These are phyloP conservation scores for Heliconius hortense DNA, from an alignment of 2,888 invertebrate genomes.

Conservation along the genomic window DNA sequence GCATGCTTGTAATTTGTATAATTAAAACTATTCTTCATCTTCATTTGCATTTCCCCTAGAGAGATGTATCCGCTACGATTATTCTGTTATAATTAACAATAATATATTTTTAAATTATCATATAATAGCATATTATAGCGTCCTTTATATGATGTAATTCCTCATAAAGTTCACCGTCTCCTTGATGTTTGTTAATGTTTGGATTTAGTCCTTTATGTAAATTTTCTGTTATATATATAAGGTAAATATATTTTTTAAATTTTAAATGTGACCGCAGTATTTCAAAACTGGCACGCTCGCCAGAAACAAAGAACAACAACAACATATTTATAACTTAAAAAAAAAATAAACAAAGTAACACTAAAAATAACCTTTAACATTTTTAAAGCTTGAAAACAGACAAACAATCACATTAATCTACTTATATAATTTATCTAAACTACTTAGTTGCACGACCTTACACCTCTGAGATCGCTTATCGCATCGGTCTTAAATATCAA, in stretches of 20 bases:
- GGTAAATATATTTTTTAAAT: no score
- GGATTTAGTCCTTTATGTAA: no score
- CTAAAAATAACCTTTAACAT: neutral
- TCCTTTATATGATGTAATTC: no score
- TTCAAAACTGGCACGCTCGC: no score
- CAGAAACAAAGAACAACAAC: no score
- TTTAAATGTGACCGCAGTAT: no score
- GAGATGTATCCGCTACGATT: neutral
- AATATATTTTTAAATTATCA: neutral
- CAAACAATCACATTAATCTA: constrained; percentile 36
- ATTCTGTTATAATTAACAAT: neutral
- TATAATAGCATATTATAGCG: no score
- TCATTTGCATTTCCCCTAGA: neutral
- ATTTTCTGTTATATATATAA: no score
- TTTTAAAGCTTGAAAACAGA: constrained; percentile 29
- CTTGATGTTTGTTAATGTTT: no score
- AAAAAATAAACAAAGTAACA: neutral
- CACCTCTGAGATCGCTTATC: constrained; percentile 43
- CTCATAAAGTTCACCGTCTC: no score
- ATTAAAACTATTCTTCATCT: neutral
- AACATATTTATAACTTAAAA: neutral
- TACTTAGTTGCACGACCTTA: constrained; percentile 33
- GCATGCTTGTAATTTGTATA: neutral
- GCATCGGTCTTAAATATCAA: constrained; percentile 41
- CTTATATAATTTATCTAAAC: constrained; percentile 32